Evolutionary conservation across 2,888 invertebrate species (phyloP), one percentile per base, ranked within the genome.

Genomic region (Carabus problematicus): DNA sequence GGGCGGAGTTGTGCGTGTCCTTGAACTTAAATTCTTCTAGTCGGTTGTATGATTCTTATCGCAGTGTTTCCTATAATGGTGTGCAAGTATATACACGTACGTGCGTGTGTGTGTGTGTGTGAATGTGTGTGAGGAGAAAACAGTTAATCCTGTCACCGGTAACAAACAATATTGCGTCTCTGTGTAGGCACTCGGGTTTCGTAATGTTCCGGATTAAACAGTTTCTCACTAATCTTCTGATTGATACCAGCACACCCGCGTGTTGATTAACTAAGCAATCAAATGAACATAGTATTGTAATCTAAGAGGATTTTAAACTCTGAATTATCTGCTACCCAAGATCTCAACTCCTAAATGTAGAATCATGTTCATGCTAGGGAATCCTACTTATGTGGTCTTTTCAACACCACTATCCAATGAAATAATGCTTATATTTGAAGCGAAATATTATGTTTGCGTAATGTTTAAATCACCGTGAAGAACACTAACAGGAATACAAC

Each of bases 281-380:
- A 49, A 43, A 54, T 39, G 39, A 43, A 42, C 42, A 60, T 12
- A 41, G 59, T 49, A 60, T 60, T 59, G 60, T 52, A 41, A 54
- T 60, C 54, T 67, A 66, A 66, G 67, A 59, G 59, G 59, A 67
- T 59, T 60, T 59, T 41, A 67, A 54, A 29, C 56, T 64, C 43
- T 19, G 56, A 60, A 67, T 67, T 60, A 67, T 67, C 67, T 47
- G 18, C 40, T 42, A 60, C 43, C 59, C 67, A 60, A 59, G 60
- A 67, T 67, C 67, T 67, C 16, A 18, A 52, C 52, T 52, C 19
- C 29, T 29, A 29, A 29, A 12, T 52, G 18, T 14, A 52, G 19
- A 52, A 52, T 19, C 19, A 52, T 52, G 52, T 19, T 9, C 16
- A 16, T 9, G 9, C 16, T 52, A 18, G 7, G 19, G 18, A 52